phyloP scores from a whole-genome alignment of 1,140 invertebrate species.

The Macrotrachela quadricornifera region DNA sequence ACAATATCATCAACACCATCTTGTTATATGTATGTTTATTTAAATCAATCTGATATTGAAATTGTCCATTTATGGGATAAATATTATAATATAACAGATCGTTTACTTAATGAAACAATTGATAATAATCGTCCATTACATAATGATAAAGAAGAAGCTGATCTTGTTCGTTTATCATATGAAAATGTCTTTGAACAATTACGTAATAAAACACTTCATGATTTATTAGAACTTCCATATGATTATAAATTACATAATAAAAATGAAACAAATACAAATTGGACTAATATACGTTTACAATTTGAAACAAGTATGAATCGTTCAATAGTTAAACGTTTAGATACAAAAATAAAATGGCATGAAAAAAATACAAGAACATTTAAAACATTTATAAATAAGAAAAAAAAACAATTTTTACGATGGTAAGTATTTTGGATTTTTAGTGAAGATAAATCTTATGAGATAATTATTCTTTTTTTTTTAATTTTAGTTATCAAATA shows the following conservation, averaged over 20 bases:
- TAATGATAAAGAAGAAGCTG: background rate
- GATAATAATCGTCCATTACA: background rate
- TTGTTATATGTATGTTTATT: conserved; percentile 60
- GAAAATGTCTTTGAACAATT: background rate
- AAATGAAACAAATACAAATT: too few relatives aligned
- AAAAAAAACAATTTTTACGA: too few relatives aligned
- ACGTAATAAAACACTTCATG: background rate
- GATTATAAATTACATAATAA: too few relatives aligned
- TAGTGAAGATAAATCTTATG: too few relatives aligned
- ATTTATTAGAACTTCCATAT: background rate
- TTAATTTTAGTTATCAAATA: background rate
- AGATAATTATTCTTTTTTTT: background rate
- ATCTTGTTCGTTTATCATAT: background rate
- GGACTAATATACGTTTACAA: too few relatives aligned
- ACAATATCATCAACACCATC: conserved; percentile 45
- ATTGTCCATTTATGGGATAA: background rate
- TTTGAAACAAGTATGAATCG: too few relatives aligned
- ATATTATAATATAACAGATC: background rate
- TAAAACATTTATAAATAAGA: too few relatives aligned
- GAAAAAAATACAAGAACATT: too few relatives aligned
- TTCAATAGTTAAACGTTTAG: too few relatives aligned
- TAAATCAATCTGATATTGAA: conserved; percentile 30
- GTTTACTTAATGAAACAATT: background rate
- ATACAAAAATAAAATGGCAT: too few relatives aligned
- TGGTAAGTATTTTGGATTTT: too few relatives aligned